These are phyloP conservation scores for Takifugu flavidus DNA, from an alignment of 2,113 vertebrate genomes.

Conservation along the genomic window DNA sequence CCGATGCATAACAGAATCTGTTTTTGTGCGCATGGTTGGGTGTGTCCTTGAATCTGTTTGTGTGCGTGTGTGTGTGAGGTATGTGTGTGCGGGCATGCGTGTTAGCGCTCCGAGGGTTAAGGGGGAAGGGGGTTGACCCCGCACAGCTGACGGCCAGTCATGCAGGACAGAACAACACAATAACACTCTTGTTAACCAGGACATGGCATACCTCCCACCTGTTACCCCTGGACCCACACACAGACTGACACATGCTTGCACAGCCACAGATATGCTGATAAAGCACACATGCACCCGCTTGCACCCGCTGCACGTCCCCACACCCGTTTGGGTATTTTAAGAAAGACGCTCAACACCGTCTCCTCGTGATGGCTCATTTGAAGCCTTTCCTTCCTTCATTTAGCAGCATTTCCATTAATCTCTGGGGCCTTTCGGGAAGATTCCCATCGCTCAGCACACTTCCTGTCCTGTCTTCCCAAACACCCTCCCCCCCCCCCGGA, in stretches of 20 bases:
- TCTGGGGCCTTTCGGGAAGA: conserved; percentile 45
- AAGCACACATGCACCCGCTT: not conserved
- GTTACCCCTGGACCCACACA: conserved; percentile 63
- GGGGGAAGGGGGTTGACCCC: conserved; percentile 63
- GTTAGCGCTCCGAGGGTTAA: conserved; percentile 60
- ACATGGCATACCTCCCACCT: conserved; percentile 70
- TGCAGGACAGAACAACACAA: conserved; percentile 73
- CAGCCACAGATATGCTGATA: conserved; percentile 40
- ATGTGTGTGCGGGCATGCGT: conserved; percentile 65
- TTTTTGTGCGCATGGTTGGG: conserved; percentile 53
- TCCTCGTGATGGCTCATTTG: conserved; percentile 62
- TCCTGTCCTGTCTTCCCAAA: conserved; percentile 56
- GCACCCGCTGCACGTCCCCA: not conserved
- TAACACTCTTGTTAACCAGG: conserved; percentile 72
- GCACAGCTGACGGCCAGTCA: conserved; percentile 72
- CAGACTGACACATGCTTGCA: conserved; percentile 57
- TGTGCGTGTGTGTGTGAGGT: conserved; percentile 46
- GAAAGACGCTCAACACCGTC: conserved; percentile 41
- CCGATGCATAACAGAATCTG: conserved; percentile 59
- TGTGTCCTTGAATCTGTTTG: conserved; percentile 52
- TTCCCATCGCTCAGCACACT: conserved; percentile 53
- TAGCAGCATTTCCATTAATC: conserved; percentile 63
- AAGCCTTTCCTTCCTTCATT: conserved; percentile 62
- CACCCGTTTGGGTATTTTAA: conserved; percentile 21
- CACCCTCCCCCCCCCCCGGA: conserved; percentile 25